A percentile compares a stretch with the other conserved stretches of the same genome.
These are phyloP conservation scores for Cremastinae sp. DNA, from an alignment of 2,888 invertebrate species.

Conservation along the genomic window DNA sequence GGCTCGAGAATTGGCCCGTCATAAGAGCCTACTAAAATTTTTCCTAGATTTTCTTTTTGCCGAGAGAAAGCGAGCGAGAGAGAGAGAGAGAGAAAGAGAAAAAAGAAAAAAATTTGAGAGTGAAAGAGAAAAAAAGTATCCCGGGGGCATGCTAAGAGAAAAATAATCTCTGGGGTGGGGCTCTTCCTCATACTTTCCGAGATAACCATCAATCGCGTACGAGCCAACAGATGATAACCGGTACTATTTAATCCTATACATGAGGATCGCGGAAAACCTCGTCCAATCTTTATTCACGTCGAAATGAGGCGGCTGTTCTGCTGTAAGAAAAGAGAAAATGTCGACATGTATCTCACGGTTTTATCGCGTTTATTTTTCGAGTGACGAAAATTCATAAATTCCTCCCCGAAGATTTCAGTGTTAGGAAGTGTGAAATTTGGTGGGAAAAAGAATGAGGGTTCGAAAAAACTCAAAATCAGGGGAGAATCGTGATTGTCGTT, in stretches of 20 bases:
- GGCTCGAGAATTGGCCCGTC: slow-evolving; percentile 60
- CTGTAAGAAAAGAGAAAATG: too few relatives aligned
- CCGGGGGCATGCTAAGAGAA: slow-evolving; percentile 19
- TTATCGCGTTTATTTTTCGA: not conserved
- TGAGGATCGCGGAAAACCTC: slow-evolving; percentile 17
- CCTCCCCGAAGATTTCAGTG: slow-evolving; percentile 3
- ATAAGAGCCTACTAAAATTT: slow-evolving; percentile 33
- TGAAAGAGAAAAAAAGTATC: not conserved
- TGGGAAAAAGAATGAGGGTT: slow-evolving; percentile 35
- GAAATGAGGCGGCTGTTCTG: not conserved
- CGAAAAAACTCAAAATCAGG: slow-evolving; percentile 32
- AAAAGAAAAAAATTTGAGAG: slow-evolving; percentile 16
- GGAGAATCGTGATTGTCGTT: slow-evolving; percentile 59
- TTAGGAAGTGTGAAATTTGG: slow-evolving; percentile 61
- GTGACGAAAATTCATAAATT: slow-evolving; percentile 2
- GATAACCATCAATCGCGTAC: slow-evolving; percentile 28
- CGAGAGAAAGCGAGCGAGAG: slow-evolving; percentile 7
- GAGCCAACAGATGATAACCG: not conserved
- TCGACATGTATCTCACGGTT: too few relatives aligned
- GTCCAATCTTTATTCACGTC: not conserved
- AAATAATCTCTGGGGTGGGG: slow-evolving; percentile 38
- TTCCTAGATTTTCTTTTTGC: slow-evolving; percentile 16
- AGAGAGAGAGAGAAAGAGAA: slow-evolving; percentile 6
- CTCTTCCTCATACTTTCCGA: slow-evolving; percentile 30
- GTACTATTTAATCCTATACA: not conserved